These are phyloP conservation scores for Lasioglossum lativentre DNA, from an alignment of 2,888 invertebrate species.

Conservation along the genomic window DNA sequence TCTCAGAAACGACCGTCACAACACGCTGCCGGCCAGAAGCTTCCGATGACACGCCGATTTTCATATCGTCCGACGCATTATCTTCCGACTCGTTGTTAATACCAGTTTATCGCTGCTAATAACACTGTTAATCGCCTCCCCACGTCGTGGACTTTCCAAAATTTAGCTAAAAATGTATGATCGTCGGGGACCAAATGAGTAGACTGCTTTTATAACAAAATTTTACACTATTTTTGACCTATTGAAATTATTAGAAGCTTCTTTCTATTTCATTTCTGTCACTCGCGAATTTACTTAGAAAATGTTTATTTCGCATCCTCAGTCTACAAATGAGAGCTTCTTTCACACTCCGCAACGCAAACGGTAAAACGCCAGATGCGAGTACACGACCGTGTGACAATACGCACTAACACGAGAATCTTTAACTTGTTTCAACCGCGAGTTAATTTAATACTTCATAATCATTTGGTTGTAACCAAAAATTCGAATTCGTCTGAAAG, in stretches of 20 bases:
- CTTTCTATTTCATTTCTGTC: too few relatives aligned
- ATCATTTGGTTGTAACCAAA: not conserved
- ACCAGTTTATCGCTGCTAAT: not conserved
- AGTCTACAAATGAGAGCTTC: not conserved
- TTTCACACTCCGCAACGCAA: not conserved
- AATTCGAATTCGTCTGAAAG: not conserved
- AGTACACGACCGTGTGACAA: not conserved
- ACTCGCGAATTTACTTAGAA: not conserved
- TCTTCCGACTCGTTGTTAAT: not conserved
- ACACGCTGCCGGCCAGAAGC: not conserved
- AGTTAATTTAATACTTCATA: not conserved
- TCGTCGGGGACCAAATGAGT: too few relatives aligned
- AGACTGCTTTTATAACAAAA: too few relatives aligned
- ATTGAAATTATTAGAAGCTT: too few relatives aligned
- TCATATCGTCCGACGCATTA: not conserved
- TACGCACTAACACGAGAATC: not conserved
- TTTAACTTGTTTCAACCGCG: not conserved
- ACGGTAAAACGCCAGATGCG: not conserved
- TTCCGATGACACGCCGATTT: not conserved
- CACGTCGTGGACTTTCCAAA: too few relatives aligned
- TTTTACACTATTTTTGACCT: too few relatives aligned
- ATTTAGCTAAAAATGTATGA: too few relatives aligned
- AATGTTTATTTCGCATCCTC: not conserved
- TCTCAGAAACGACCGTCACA: constrained; percentile 17
- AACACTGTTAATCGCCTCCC: not conserved